Conservation (phyloP, 1,140 invertebrate species). For the Papilio glaucus region DNA sequence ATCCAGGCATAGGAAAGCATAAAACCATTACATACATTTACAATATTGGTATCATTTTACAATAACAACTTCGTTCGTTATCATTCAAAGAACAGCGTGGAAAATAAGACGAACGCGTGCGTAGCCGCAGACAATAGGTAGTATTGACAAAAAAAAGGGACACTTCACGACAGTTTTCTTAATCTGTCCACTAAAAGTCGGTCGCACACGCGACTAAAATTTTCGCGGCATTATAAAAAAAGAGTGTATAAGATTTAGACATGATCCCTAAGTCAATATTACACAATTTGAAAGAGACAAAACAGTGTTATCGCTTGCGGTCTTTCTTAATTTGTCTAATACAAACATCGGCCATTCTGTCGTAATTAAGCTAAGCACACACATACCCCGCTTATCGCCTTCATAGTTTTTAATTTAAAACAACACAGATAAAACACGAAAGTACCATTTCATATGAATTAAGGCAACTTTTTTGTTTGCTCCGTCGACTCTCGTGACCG, state of each 20-base stretch:
- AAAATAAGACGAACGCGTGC: too few relatives aligned
- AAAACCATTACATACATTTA: too few relatives aligned
- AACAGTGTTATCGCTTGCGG: constrained; percentile 42
- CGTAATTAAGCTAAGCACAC: constrained; percentile 47
- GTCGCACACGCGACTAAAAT: background rate
- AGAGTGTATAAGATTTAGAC: constrained; percentile 22
- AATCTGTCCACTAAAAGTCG: constrained; percentile 11
- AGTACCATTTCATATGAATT: constrained; percentile 48
- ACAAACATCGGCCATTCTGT: constrained; percentile 45
- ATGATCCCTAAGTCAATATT: constrained; percentile 28
- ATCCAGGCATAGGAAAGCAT: too few relatives aligned
- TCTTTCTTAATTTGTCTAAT: constrained; percentile 46
- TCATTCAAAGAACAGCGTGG: too few relatives aligned
- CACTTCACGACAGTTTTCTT: background rate
- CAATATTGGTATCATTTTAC: too few relatives aligned
- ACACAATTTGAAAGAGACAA: constrained; percentile 40
- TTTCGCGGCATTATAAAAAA: constrained; percentile 37
- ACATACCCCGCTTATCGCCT: constrained; percentile 40
- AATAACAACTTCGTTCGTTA: too few relatives aligned
- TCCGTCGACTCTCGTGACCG: constrained; percentile 44
- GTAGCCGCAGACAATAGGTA: too few relatives aligned
- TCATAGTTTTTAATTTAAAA: constrained; percentile 48
- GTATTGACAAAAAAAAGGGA: too few relatives aligned
- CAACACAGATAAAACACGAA: constrained; percentile 47
- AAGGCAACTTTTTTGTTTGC: constrained; percentile 46